Evolutionary conservation across 2,113 vertebrate genomes (phyloP).

Genomic region (Lophius piscatorius): DNA sequence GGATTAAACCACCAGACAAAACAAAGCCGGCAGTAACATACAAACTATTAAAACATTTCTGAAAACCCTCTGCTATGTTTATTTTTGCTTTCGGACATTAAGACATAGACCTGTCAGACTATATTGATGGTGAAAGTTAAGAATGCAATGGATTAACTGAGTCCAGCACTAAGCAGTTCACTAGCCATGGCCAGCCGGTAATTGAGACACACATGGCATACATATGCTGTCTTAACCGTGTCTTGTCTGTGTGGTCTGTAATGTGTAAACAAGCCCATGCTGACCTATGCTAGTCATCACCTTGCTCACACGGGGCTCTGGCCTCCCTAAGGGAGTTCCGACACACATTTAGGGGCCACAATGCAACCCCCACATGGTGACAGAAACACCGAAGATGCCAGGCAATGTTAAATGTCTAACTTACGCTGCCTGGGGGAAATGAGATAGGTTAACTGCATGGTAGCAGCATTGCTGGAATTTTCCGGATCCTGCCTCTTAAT

Average conservation of each 20-base stretch:
- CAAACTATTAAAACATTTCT: conserved; percentile 11
- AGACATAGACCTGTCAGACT: neutral
- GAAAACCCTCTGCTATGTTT: conserved; percentile 13
- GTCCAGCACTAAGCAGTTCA: conserved; percentile 40
- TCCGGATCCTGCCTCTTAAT: conserved; percentile 1
- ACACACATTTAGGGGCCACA: conserved; percentile 15
- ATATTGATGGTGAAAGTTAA: neutral
- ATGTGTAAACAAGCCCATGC: conserved; percentile 72
- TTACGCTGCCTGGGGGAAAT: conserved; percentile 4
- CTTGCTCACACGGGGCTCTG: conserved; percentile 52
- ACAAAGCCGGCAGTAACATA: neutral
- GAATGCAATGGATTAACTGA: conserved; percentile 7
- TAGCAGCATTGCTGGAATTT: neutral
- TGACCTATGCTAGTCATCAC: conserved; percentile 72
- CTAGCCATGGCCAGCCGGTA: conserved; percentile 49
- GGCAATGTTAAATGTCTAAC: neutral
- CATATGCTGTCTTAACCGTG: conserved; percentile 65
- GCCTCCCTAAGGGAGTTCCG: conserved; percentile 41
- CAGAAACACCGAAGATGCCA: conserved; percentile 25
- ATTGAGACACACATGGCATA: conserved; percentile 74
- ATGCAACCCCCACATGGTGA: conserved; percentile 47
- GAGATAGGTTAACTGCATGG: neutral
- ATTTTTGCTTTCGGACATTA: conserved; percentile 11
- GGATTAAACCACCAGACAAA: conserved; percentile 1
- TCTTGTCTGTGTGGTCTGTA: conserved; percentile 76